Evolutionary conservation across 2,888 invertebrate genomes (phyloP), one percentile per base, ranked within the genome.

Genomic region (Auanema sp.): DNA sequence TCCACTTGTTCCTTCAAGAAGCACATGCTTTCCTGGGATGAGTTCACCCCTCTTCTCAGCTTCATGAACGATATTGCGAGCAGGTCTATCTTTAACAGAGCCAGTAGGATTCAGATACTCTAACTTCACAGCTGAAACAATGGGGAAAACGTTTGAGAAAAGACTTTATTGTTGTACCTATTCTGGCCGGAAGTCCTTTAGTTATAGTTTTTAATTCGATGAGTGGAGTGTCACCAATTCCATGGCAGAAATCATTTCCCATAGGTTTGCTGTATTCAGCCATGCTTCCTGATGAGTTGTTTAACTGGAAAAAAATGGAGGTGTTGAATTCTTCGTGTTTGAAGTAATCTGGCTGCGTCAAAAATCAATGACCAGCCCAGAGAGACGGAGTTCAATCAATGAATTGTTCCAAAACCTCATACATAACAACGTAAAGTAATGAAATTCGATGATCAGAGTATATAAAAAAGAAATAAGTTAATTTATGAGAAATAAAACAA

Each of bases 51-150:
- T 21, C 24, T 54, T 50, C 54, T 75, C 75, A 2, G 75, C 74
- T 11, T 62, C 72, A 4, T 72, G 73, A 24, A 83, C 74, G 80
- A 83, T 83, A 14, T 66, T 71, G 18, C 67, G 69, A 5, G 79
- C 78, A 16, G 77, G 73, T 33, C 83, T 77, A 59, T 83, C 83
- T 60, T 83, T 83, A 16, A 83, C 74, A 25, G 76, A 76, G 14
- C 69, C 67, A 5, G 79, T 77, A 8, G 83, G 83, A 63, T 81
- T 83, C 52, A 79, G 59, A 55, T 78, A 83, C 52, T 83, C 83
- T 24, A 83, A 64, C 62, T 83, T 83, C 47, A 76, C 79, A 10
- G 80, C 80, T 79, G 55, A 59, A 77, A 66, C n/a, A 40, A 58
- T 41, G 12, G 12, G 12, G 12, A 25, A 12, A 24, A 11, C 12